Evolutionary conservation across 2,113 vertebrate genomes (phyloP).

Genomic region (Channa argus): DNA sequence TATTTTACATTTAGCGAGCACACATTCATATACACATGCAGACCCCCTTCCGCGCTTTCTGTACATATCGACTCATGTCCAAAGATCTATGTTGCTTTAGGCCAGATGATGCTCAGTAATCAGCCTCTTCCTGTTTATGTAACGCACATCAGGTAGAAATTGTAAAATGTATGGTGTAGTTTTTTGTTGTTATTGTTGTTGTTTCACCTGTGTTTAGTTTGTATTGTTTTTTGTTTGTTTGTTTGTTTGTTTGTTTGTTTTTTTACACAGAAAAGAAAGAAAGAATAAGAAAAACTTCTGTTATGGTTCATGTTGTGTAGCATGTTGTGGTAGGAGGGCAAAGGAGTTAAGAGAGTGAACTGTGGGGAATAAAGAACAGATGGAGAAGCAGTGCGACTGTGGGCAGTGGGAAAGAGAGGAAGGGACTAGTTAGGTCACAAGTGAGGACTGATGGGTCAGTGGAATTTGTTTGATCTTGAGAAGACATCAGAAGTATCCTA

Average conservation of each 20-base stretch:
- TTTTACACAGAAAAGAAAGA: too few species aligned
- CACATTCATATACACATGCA: slow-evolving; percentile 11
- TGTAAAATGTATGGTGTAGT: slow-evolving; percentile 38
- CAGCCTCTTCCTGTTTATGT: slow-evolving; percentile 32
- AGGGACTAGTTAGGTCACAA: slow-evolving; percentile 53
- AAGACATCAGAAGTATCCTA: slow-evolving; percentile 66
- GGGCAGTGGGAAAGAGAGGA: slow-evolving; percentile 56
- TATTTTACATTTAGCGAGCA: neutral
- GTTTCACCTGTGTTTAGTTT: slow-evolving; percentile 10
- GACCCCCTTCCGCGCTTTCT: neutral
- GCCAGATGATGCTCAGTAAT: slow-evolving; percentile 43
- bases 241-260: too few species aligned
- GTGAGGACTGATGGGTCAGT: slow-evolving; percentile 62
- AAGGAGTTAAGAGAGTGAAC: slow-evolving; percentile 54
- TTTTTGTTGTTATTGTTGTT: neutral
- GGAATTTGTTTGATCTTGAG: slow-evolving; percentile 69
- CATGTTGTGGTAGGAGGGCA: slow-evolving; percentile 36
- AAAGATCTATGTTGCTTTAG: slow-evolving; percentile 30
- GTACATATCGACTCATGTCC: slow-evolving; percentile 18
- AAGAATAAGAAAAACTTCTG: slow-evolving; percentile 9
- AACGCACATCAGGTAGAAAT: slow-evolving; percentile 17
- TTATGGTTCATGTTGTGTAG: neutral
- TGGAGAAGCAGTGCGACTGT: slow-evolving; percentile 63
- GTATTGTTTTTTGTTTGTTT: too few species aligned
- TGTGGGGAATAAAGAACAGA: slow-evolving; percentile 64